phyloP scores from a whole-genome alignment of 2,797 vertebrate species.

The Clarias platycephalus region DNA sequence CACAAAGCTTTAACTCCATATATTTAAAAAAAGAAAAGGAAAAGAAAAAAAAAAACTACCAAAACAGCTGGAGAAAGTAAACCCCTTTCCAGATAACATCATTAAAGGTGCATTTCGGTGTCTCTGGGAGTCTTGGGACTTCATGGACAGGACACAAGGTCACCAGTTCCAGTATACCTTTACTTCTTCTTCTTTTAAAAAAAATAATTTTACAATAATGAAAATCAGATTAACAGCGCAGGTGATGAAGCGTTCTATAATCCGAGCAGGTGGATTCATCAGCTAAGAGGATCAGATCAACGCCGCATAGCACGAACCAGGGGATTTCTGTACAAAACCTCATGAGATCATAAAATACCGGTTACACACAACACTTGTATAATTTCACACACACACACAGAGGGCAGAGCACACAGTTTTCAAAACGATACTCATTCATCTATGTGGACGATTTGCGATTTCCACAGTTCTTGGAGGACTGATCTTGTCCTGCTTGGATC shows the following conservation, averaged over 20 bases:
- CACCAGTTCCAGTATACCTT: neutral
- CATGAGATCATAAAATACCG: constrained; percentile 44
- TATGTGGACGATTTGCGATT: constrained; percentile 74
- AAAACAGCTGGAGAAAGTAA: too few species aligned
- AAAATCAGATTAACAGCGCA: neutral
- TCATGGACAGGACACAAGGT: neutral
- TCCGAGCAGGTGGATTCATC: constrained; percentile 3
- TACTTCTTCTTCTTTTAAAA: neutral
- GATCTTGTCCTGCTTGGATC: constrained; percentile 51
- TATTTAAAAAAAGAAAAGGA: neutral
- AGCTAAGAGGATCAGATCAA: constrained; percentile 51
- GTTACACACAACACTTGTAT: constrained; percentile 5
- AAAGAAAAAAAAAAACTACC: neutral
- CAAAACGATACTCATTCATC: constrained; percentile 38
- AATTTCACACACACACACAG: neutral
- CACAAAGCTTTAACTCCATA: neutral
- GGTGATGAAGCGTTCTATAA: neutral
- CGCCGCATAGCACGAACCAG: constrained; percentile 63
- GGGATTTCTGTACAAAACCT: constrained; percentile 54
- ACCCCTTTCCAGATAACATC: too few species aligned
- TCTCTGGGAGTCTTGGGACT: neutral
- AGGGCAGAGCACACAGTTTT: constrained; percentile 33
- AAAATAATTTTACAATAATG: neutral
- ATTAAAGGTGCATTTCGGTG: neutral
- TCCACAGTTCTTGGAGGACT: constrained; percentile 65